Evolutionary conservation across 2,888 invertebrate genomes (phyloP).

Genomic region (Tigriopus californicus): DNA sequence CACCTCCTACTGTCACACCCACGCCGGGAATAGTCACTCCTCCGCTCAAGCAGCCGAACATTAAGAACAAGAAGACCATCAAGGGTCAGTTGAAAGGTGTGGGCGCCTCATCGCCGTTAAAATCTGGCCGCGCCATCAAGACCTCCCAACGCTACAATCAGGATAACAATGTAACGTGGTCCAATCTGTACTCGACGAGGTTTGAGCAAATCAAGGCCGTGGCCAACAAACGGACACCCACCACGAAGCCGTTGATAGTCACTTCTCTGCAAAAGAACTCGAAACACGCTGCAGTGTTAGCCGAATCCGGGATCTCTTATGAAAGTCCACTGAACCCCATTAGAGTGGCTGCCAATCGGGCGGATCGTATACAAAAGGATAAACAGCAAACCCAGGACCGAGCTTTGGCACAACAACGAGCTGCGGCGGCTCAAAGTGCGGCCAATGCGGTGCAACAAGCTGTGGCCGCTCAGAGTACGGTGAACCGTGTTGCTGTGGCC

Average conservation of each 20-base stretch:
- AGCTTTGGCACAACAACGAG: slow-evolving; percentile 18
- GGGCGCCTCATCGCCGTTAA: slow-evolving; percentile 28
- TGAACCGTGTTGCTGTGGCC: slow-evolving; percentile 19
- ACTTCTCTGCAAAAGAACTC: slow-evolving; percentile 51
- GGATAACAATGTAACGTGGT: slow-evolving; percentile 54
- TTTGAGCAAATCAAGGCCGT: slow-evolving; percentile 59
- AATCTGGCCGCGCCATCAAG: slow-evolving; percentile 47
- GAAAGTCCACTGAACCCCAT: slow-evolving; percentile 65
- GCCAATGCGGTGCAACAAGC: slow-evolving; percentile 14
- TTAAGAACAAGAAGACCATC: slow-evolving; percentile 55
- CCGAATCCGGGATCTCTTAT: slow-evolving; percentile 61
- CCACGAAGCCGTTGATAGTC: slow-evolving; percentile 52
- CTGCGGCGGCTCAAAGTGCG: slow-evolving; percentile 20
- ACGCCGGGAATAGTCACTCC: background rate
- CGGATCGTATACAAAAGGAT: slow-evolving; percentile 66
- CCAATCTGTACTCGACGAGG: slow-evolving; percentile 43
- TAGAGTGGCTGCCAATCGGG: slow-evolving; percentile 56
- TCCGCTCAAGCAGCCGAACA: slow-evolving; percentile 14
- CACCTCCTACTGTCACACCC: background rate
- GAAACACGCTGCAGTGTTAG: slow-evolving; percentile 53
- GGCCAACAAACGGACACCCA: slow-evolving; percentile 34
- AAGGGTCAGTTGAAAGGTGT: background rate
- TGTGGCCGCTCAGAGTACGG: slow-evolving; percentile 1
- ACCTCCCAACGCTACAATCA: slow-evolving; percentile 44
- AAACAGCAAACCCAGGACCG: slow-evolving; percentile 37